These are phyloP conservation scores for Cavia porcellus DNA, from an alignment of 2,113 vertebrate species.

Conservation along the genomic window DNA sequence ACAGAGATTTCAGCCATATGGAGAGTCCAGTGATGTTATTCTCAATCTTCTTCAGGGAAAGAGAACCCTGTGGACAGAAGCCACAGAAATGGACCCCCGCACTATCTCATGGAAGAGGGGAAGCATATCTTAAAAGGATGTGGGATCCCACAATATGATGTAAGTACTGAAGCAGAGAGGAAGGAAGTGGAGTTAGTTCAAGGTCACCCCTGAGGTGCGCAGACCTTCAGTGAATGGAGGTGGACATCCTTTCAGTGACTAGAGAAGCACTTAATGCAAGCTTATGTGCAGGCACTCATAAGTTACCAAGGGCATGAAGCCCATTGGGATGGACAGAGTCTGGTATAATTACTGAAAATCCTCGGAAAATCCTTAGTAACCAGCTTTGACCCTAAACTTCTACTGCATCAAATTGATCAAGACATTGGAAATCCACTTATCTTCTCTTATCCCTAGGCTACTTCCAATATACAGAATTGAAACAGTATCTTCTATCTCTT, in stretches of 20 bases:
- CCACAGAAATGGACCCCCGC: background rate
- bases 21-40: background rate
- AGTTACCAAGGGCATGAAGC: fast-evolving
- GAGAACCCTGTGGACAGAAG: fast-evolving
- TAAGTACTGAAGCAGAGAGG: background rate
- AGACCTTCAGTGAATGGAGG: fast-evolving
- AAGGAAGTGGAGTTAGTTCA: background rate
- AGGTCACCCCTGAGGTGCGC: too few species aligned
- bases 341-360: fast-evolving
- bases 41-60: background rate
- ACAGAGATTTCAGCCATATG: fast-evolving
- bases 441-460: background rate
- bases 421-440: background rate
- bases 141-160: conserved; percentile 57
- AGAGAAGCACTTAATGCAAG: too few species aligned
- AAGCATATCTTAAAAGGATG: conserved; percentile 39
- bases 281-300: fast-evolving
- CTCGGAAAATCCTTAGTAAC: background rate
- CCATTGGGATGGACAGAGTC: too few species aligned
- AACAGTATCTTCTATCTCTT: too few species aligned
- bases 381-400: too few species aligned
- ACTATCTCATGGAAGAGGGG: conserved; percentile 49
- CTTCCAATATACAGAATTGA: background rate
- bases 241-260: background rate
- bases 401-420: too few species aligned